Evolutionary conservation across 2,113 vertebrate genomes (phyloP).

Genomic region (Oncorhynchus nerka): DNA sequence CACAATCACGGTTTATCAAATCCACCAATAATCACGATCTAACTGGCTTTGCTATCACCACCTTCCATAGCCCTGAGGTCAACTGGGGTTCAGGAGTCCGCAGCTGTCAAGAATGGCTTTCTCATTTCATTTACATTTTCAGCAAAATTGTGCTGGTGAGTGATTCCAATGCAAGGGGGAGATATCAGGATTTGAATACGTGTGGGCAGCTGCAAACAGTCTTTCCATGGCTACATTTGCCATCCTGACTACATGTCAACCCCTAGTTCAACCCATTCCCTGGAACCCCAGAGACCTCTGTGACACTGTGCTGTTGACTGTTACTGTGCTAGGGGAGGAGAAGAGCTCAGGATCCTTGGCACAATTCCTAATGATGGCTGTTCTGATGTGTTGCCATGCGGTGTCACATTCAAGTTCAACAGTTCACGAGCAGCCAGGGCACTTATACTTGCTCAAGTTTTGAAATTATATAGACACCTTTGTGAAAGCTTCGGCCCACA

Average conservation of each 20-base stretch:
- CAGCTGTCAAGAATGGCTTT: constrained; percentile 73
- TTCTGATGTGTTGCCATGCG: constrained; percentile 47
- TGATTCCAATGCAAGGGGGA: constrained; percentile 63
- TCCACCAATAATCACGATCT: background rate
- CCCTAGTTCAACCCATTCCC: constrained; percentile 65
- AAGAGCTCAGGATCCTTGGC: constrained; percentile 33
- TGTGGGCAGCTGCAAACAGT: constrained; percentile 70
- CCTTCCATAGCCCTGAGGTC: constrained; percentile 51
- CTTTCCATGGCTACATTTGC: constrained; percentile 66
- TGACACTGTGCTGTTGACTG: constrained; percentile 54
- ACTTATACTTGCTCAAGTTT: constrained; percentile 36
- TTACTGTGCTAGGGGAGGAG: constrained; percentile 31
- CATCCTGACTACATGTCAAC: constrained; percentile 48
- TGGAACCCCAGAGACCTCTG: constrained; percentile 59
- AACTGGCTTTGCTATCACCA: constrained; percentile 31
- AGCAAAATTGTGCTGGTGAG: constrained; percentile 64
- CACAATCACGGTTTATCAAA: constrained; percentile 3
- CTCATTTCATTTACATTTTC: constrained; percentile 60
- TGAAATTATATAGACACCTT: constrained; percentile 53
- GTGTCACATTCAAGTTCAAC: constrained; percentile 76
- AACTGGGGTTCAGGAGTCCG: constrained; percentile 67
- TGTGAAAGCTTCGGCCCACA: constrained; percentile 44
- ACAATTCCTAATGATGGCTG: constrained; percentile 59
- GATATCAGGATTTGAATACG: constrained; percentile 36
- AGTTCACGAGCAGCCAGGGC: constrained; percentile 62